Evolutionary conservation across 2,888 invertebrate genomes (phyloP), one percentile per base, ranked within the genome.

Genomic region (Antheraea yamamai): DNA sequence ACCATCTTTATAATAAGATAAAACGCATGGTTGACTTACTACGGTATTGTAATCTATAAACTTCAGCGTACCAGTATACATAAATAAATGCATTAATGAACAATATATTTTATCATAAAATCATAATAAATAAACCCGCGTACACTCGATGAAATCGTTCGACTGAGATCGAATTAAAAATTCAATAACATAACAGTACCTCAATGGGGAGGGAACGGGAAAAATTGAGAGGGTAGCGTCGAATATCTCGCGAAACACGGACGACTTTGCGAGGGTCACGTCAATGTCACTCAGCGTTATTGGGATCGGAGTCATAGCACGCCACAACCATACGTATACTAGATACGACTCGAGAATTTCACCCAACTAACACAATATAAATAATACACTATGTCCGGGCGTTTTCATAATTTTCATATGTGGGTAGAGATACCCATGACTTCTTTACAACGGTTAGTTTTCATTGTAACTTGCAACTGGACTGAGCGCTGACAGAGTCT

Each of bases 261-360:
- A 77, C 77, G 76, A 78, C 79, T 79, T 79, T 79, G 76, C 72
- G 77, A 77, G 84, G 87, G 87, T 84, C 86, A 82, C 81, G 88
- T 91, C 90, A 89, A 81, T 84, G 91, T 91, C 91, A 89, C 80
- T 85, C 84, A 81, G 77, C 77, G 83, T 86, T 89, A 91, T 91
- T 88, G 87, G 84, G 81, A 77, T 76, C 78, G 78, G 47, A 78
- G 77, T 76, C 79, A 80, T 81, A 80, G 81, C 81, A 77, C 81
- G 80, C 77, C 72, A 70, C 76, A 30, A 77, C 78, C 79, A 26
- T 78, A 76, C 30, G 58, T 14, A 4, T 7, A 74, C 89, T 90
- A 73, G 91, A 91, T 86, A 79, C 76, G 86, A 10, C 82, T 70
- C 66, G 74, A 64, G 16, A 20, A 20, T 55, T n/a, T 55, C 4